These are phyloP conservation scores for Dexiosoma caninum DNA, from an alignment of 2,888 invertebrate species.

Conservation along the genomic window DNA sequence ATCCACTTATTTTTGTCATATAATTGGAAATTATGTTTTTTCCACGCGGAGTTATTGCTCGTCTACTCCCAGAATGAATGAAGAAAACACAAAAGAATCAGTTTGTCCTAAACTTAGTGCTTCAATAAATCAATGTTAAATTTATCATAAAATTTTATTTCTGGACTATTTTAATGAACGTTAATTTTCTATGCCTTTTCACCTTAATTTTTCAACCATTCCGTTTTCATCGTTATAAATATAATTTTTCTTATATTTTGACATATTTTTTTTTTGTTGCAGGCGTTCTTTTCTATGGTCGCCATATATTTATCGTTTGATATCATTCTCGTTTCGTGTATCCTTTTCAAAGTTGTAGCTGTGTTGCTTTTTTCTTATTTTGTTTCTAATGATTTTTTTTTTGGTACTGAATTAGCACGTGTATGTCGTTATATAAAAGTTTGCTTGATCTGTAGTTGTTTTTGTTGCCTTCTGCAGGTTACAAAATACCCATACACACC, in stretches of 20 bases:
- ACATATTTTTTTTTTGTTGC: constrained; percentile 11
- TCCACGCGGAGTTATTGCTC: no score
- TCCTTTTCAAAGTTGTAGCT: constrained; percentile 1
- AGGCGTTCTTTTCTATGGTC: constrained; percentile 47
- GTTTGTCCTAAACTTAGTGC: no score
- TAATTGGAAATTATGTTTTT: no score
- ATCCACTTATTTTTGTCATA: no score
- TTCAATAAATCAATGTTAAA: no score
- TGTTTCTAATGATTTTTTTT: constrained; percentile 8
- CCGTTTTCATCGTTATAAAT: not conserved
- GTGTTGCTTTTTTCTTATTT: not conserved
- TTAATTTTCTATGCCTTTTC: not conserved
- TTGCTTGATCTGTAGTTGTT: not conserved
- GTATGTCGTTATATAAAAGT: not conserved
- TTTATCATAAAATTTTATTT: not conserved
- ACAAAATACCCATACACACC: constrained; percentile 2
- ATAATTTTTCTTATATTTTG: not conserved
- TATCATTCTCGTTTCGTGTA: not conserved
- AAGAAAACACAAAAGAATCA: no score
- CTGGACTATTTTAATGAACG: not conserved
- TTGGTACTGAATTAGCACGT: not conserved
- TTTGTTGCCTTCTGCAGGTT: constrained; percentile 1
- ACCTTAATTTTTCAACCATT: not conserved
- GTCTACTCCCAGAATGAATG: no score
- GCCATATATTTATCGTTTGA: constrained; percentile 40